A percentile compares a stretch with the other conserved stretches of the same genome.
phyloP scores from a whole-genome alignment of 64 coral and sea anemone species.

The Porites australiensis region DNA sequence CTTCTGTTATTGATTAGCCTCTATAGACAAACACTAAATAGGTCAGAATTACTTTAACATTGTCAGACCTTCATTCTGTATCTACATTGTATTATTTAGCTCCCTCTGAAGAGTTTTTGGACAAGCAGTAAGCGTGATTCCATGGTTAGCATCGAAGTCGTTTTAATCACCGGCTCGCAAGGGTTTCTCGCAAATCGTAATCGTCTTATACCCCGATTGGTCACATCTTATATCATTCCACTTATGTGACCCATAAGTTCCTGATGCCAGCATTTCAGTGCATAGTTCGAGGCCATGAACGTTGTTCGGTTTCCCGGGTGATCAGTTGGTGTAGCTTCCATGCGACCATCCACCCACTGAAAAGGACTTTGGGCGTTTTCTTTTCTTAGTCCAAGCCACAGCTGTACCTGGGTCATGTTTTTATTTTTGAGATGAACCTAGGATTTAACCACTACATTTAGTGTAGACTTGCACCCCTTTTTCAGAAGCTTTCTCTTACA shows the following conservation, averaged over 20 bases:
- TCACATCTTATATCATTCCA: conserved; percentile 15
- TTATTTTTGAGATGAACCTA: not conserved
- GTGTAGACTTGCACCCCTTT: no score
- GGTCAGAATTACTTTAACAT: no score
- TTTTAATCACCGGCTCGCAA: not conserved
- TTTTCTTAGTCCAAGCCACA: conserved; percentile 20
- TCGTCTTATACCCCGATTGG: not conserved
- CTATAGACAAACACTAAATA: no score
- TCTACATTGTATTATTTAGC: no score
- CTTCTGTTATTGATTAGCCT: no score
- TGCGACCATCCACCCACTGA: conserved; percentile 1
- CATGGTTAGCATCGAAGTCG: no score
- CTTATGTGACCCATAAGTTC: not conserved
- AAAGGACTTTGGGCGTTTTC: not conserved
- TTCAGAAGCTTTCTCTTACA: no score
- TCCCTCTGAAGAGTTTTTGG: no score
- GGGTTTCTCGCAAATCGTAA: conserved; percentile 9
- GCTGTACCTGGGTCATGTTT: not conserved
- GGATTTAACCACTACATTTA: not conserved
- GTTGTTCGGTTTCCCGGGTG: conserved; percentile 10
- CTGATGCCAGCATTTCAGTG: not conserved
- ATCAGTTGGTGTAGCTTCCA: not conserved
- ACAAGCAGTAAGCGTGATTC: no score
- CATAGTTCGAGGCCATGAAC: not conserved
- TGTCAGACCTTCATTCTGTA: no score